Evolutionary conservation across 1,140 invertebrate species (phyloP).

Genomic region (Drosophila dunni): DNA sequence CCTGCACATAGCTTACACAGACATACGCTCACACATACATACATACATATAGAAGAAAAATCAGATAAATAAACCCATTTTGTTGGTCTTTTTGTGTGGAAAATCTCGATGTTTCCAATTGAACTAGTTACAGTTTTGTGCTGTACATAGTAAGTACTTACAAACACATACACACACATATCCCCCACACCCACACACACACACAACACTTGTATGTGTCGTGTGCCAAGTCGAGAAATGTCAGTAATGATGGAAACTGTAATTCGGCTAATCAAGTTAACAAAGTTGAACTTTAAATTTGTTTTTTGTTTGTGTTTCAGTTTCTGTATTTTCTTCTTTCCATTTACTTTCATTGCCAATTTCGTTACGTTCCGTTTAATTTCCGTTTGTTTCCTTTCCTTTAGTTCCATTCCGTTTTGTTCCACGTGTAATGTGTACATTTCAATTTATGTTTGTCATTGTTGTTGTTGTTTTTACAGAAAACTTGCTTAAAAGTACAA

Average conservation of each 20-base stretch:
- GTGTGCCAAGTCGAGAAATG: slow-evolving; percentile 19
- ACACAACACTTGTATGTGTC: slow-evolving; percentile 17
- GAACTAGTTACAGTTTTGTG: slow-evolving; percentile 74
- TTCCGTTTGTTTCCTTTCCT: slow-evolving; percentile 1
- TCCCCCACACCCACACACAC: slow-evolving; percentile 20
- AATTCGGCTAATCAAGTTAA: slow-evolving; percentile 26
- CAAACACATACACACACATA: slow-evolving; percentile 33
- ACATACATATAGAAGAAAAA: slow-evolving; percentile 29
- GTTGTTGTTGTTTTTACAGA: slow-evolving; percentile 80
- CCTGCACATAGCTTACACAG: slow-evolving; percentile 54
- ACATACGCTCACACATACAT: slow-evolving; percentile 19
- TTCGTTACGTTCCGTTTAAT: slow-evolving; percentile 20
- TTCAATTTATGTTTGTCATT: slow-evolving; percentile 75
- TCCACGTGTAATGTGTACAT: slow-evolving; percentile 25
- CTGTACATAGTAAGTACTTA: slow-evolving; percentile 25
- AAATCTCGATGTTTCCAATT: slow-evolving; percentile 77
- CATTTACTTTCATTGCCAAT: not conserved
- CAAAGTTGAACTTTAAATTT: slow-evolving; percentile 12
- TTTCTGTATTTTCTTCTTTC: not conserved
- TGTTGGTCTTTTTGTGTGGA: slow-evolving; percentile 54
- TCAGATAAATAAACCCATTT: slow-evolving; percentile 54
- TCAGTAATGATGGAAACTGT: slow-evolving; percentile 24
- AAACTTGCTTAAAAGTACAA: slow-evolving; percentile 82
- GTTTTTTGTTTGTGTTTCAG: no score
- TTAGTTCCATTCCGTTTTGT: not conserved